Evolutionary conservation across 1,140 invertebrate genomes (phyloP), one percentile per base, ranked within the genome.

Genomic region (Ostrea denselamellosa): DNA sequence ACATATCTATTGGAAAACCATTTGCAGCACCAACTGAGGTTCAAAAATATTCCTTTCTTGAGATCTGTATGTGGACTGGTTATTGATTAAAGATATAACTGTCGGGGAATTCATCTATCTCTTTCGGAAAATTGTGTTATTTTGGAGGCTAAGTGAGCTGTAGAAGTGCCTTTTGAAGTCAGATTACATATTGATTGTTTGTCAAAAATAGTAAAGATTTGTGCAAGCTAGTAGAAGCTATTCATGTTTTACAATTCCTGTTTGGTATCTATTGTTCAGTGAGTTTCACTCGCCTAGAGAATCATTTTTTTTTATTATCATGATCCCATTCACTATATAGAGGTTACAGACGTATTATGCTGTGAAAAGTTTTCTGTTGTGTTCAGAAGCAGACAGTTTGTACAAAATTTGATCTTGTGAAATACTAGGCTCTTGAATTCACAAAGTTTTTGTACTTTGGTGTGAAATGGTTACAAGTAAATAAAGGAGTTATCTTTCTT

Each of bases 111-210:
- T 77, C 68, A 77, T 77, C 68, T 34, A 77, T 77, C 68, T 77
- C 68, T 28, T 17, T 9, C 25, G 12, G 68, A 77, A 77, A 77
- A 77, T 12, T 25, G 58, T 62, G 68, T 34, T 77, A 62, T 25
- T 77, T 77, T 77, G 68, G 12, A 77, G 68, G 28, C 68, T 34
- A 19, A 17, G 10, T 77, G 25, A 77, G 68, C 22, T 34, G 28
- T 2, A 77, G 28, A 77, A 77, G 68, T 77, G 25, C 25, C 68
- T 34, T 25, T 77, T 25, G 8, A 77, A 77, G 25, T 25, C 68
- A 77, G 68, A 77, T 34, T 77, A 77, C 28, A 77, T 77, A 77
- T 77, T 77, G 68, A 77, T 77, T 77, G 25, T 25, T 77, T 28
- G 68, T 77, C 68, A 77, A 34, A 77, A 77, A 77, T 77, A 34